Conservation (phyloP, 1,140 invertebrate species). For the Penaeus chinensis region DNA sequence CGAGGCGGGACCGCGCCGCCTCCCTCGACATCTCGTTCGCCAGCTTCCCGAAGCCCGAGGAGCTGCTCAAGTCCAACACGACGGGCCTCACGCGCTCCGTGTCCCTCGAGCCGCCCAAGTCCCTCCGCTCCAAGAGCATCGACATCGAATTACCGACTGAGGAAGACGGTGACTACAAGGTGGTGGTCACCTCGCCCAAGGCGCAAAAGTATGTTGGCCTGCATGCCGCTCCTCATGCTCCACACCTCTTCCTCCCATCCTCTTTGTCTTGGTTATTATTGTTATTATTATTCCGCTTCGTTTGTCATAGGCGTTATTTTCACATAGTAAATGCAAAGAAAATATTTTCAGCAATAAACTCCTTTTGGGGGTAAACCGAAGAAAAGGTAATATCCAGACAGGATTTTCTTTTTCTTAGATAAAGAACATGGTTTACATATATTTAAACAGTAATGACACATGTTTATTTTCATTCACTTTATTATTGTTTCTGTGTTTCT, state of each 20-base stretch:
- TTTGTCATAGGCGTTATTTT: too few species aligned
- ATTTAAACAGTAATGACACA: too few species aligned
- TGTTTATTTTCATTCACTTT: too few species aligned
- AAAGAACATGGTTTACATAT: too few species aligned
- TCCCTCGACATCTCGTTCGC: constrained; percentile 84
- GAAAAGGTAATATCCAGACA: too few species aligned
- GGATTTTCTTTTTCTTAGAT: too few species aligned
- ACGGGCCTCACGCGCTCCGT: constrained; percentile 51
- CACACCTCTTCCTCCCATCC: not conserved
- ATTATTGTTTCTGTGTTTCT: too few species aligned
- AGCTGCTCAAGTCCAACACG: constrained; percentile 30
- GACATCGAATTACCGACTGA: constrained; percentile 91
- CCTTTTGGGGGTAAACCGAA: too few species aligned
- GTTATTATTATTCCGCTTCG: not conserved
- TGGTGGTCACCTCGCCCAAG: constrained; percentile 67
- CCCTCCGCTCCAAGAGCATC: constrained; percentile 84
- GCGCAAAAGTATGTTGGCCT: constrained; percentile 62
- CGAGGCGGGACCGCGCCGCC: constrained; percentile 81
- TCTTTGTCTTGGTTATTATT: constrained; percentile 2
- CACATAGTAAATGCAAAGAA: too few species aligned
- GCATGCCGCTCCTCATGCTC: not conserved
- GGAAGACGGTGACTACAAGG: constrained; percentile 84
- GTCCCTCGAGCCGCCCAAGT: constrained; percentile 57
- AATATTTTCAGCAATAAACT: too few species aligned
- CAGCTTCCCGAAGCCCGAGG: constrained; percentile 46